Evolutionary conservation across 1,140 invertebrate species (phyloP), one percentile per base, ranked within the genome.

Genomic region (Ganaspis sp.): DNA sequence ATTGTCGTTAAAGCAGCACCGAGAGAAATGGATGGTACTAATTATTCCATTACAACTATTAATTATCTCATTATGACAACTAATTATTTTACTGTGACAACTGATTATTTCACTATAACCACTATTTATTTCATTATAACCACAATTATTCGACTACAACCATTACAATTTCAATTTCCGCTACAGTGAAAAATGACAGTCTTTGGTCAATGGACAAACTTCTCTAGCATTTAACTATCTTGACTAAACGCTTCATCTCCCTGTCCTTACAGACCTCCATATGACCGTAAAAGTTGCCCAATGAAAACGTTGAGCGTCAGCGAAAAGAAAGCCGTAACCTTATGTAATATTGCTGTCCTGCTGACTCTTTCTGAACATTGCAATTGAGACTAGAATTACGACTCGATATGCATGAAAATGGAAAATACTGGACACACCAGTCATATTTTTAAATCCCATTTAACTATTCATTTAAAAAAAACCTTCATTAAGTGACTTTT

Each of bases 291-390:
- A 72, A 49, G 81, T 88, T 88, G 83, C 86, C 85, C 83, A 89
- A 87, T 85, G 83, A 84, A 86, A 87, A 83, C 72, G 76, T 54
- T 72, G 75, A 84, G 77, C 87, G 80, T 81, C 76, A 81, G 83
- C 80, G 79, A 89, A 89, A 89, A 88, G 88, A 90, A 90, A 90
- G 88, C 88, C 85, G 79, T 69, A 37, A 40, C 45, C 79, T 89
- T 90, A 85, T 78, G 81, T 84, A 90, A 90, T 78, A n/a, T 72
- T 17, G 26, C 73, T 72, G 76, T 73, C 71, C 69, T 73, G 72
- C 73, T 80, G 64, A 73, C 78, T 84, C 84, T 82, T 86, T 87
- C 78, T 79, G 80, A 83, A 70, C 77, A 79, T 54, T 69, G 79
- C 79, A 81, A 87, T 84, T 40, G 70, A 70, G 53, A 75, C 53